Conservation (phyloP, 1,140 invertebrate species). For the Luehdorfia chinensis region DNA sequence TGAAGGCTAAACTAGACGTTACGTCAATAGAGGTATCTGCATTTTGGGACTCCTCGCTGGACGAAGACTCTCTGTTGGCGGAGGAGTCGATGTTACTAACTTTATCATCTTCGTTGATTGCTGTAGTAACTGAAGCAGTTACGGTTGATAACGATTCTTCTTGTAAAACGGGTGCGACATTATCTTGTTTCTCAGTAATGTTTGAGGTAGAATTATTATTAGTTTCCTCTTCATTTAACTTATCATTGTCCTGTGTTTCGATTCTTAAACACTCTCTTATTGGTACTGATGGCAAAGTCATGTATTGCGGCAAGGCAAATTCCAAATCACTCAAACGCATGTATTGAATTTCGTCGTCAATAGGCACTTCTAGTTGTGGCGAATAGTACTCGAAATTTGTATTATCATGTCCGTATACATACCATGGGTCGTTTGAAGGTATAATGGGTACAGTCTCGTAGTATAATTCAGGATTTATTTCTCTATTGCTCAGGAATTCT, state of each 20-base stretch:
- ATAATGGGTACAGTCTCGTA: conserved; percentile 61
- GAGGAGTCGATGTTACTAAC: conserved; percentile 30
- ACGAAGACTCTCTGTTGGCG: conserved; percentile 42
- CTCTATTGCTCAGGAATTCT: conserved; percentile 39
- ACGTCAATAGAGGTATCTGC: conserved; percentile 66
- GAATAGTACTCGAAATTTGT: conserved; percentile 53
- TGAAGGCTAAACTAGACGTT: conserved; percentile 66
- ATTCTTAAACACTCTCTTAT: conserved; percentile 35
- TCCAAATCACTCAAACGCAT: conserved; percentile 62
- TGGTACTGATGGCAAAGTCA: conserved; percentile 52
- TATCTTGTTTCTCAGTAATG: background rate
- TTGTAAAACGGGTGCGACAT: background rate
- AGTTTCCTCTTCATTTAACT: conserved; percentile 16
- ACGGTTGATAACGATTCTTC: background rate
- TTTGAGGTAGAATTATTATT: conserved; percentile 16
- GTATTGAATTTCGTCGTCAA: conserved; percentile 58
- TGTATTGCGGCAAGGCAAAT: conserved; percentile 59
- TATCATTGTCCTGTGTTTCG: conserved; percentile 18
- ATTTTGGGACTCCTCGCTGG: conserved; percentile 60
- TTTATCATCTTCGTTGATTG: conserved; percentile 40
- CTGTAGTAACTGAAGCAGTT: conserved; percentile 15
- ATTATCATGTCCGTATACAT: conserved; percentile 49
- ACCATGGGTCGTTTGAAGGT: conserved; percentile 66
- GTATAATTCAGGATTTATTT: conserved; percentile 53
- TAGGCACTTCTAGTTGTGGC: conserved; percentile 49